Conservation (phyloP, 2,888 invertebrate species). For the Hoplodrina blanda region DNA sequence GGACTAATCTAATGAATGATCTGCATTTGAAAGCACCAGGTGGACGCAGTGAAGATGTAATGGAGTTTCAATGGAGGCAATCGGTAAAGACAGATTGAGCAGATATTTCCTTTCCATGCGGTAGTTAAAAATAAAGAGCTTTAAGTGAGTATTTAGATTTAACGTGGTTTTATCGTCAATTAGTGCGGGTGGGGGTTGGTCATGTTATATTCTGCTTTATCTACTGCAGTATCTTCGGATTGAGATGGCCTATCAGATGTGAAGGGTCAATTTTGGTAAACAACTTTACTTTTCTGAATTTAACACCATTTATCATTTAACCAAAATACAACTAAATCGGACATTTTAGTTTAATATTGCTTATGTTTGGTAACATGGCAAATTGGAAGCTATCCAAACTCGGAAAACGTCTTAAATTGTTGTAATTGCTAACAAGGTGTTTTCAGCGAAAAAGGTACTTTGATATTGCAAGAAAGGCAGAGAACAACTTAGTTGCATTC, state of each 20-base stretch:
- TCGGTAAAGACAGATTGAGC: conserved; percentile 12
- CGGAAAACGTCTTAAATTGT: not conserved
- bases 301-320: too few relatives aligned
- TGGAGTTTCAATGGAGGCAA: conserved; percentile 43
- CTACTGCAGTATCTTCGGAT: not conserved
- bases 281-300: too few relatives aligned
- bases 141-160: conserved; percentile 13
- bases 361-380: not conserved
- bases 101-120: conserved; percentile 40
- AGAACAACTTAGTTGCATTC: conserved; percentile 22
- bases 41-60: conserved; percentile 54
- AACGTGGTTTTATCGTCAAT: conserved; percentile 5
- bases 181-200: not conserved
- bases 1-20: conserved; percentile 50
- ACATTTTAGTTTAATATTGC: too few relatives aligned
- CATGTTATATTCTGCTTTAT: not conserved
- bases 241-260: too few relatives aligned
- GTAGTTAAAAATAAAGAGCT: conserved; percentile 15
- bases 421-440: not conserved
- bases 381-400: not conserved
- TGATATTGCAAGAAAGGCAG: conserved; percentile 1
- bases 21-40: conserved; percentile 34
- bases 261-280: too few relatives aligned
- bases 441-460: not conserved
- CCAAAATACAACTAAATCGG: too few relatives aligned